Conservation (phyloP, 2,888 invertebrate species). For the Sthenelais limicola region DNA sequence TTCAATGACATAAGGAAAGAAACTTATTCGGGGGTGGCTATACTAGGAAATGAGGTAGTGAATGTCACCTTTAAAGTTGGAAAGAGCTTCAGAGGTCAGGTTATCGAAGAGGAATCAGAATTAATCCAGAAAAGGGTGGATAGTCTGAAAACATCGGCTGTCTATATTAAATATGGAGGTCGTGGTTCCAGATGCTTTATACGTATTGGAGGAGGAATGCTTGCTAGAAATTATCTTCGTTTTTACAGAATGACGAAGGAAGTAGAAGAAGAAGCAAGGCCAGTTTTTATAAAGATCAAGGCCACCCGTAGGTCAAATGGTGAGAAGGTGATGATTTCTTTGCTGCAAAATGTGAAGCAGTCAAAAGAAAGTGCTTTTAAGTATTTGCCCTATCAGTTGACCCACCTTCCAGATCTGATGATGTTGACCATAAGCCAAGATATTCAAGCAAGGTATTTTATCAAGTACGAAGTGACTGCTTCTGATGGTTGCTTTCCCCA, state of each 20-base stretch:
- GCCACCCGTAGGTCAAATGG: background rate
- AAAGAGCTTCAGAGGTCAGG: constrained; percentile 2
- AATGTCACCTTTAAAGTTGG: constrained; percentile 29
- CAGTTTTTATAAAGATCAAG: too few relatives aligned
- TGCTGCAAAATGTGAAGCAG: constrained; percentile 4
- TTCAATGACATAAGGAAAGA: constrained; percentile 28
- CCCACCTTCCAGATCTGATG: constrained; percentile 6
- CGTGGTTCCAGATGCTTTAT: background rate
- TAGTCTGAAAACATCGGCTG: background rate
- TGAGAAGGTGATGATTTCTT: background rate
- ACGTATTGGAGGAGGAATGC: background rate
- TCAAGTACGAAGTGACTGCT: constrained; percentile 22
- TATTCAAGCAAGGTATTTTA: background rate
- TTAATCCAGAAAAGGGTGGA: background rate
- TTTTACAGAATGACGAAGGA: constrained; percentile 18
- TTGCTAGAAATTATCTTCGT: constrained; percentile 18
- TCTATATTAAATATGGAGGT: background rate
- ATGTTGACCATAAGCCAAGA: constrained; percentile 6
- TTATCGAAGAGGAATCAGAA: constrained; percentile 13
- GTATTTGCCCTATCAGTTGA: constrained; percentile 21
- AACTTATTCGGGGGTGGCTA: background rate
- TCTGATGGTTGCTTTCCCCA: constrained; percentile 2
- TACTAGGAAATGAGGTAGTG: constrained; percentile 16
- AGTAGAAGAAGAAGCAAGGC: background rate
- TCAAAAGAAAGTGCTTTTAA: constrained; percentile 17